Evolutionary conservation across 2,888 invertebrate genomes (phyloP).

Genomic region (Luffia ferchaultella): DNA sequence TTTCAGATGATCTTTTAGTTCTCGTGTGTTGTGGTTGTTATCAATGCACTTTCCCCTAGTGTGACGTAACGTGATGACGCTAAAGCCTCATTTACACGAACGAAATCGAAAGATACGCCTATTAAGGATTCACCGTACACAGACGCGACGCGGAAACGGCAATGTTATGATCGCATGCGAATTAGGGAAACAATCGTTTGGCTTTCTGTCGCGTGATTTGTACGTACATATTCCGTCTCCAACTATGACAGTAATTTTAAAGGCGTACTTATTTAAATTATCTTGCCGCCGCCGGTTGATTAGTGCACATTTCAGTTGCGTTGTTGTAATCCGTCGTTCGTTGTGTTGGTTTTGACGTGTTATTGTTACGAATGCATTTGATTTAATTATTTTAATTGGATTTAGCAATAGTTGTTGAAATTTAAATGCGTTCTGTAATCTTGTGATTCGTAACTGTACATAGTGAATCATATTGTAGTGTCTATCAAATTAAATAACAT

Average conservation of each 20-base stretch:
- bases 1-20: constrained; percentile 2
- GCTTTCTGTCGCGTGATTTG: not conserved
- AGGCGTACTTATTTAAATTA: not conserved
- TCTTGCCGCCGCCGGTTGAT: too few species aligned
- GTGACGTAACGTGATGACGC: constrained; percentile 46
- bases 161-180: not conserved
- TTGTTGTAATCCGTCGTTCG: too few species aligned
- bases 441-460: too few species aligned
- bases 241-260: not conserved
- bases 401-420: too few species aligned
- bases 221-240: not conserved
- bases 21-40: constrained; percentile 1
- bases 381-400: too few species aligned
- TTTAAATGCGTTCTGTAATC: too few species aligned
- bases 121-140: constrained; percentile 26
- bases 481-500: too few species aligned
- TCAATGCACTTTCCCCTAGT: constrained; percentile 46
- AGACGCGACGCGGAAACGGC: constrained; percentile 5
- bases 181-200: not conserved
- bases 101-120: constrained; percentile 26
- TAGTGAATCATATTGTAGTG: too few species aligned
- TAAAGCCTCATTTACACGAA: constrained; percentile 40
- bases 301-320: too few species aligned
- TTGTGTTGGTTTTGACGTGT: too few species aligned
- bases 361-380: too few species aligned